A percentile compares a stretch with the other conserved stretches of the same genome.
These are phyloP conservation scores for Pholis gunnellus DNA, from an alignment of 2,113 vertebrate species.

Conservation along the genomic window DNA sequence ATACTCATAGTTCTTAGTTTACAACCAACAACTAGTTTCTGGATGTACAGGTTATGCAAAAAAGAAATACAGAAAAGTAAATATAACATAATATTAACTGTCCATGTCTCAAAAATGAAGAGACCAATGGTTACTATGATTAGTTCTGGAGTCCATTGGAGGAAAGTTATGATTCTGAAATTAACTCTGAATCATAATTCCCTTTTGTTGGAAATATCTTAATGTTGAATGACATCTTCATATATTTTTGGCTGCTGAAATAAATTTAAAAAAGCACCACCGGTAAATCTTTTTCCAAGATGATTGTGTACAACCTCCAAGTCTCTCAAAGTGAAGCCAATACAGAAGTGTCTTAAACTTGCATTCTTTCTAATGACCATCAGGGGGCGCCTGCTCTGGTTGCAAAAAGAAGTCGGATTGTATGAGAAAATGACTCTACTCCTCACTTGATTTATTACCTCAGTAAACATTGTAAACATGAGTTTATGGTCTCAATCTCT, in stretches of 20 bases:
- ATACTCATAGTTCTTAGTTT: background rate
- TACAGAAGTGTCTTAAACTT: background rate
- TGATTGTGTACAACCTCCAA: too few species aligned
- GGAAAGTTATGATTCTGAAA: too few species aligned
- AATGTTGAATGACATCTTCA: background rate
- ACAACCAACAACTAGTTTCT: background rate
- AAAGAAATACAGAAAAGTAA: background rate
- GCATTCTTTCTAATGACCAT: background rate
- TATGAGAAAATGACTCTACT: background rate
- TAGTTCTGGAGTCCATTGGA: too few species aligned
- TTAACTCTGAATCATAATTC: too few species aligned
- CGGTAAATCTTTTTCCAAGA: too few species aligned
- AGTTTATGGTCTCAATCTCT: background rate
- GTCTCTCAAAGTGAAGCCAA: too few species aligned
- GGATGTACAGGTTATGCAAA: background rate
- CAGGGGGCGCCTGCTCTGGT: background rate
- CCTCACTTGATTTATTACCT: background rate
- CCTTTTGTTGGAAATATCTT: background rate
- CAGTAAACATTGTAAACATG: background rate
- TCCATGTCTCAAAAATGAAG: background rate
- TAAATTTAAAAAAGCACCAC: too few species aligned
- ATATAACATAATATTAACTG: too few species aligned
- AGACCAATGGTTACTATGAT: background rate
- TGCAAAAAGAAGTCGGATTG: background rate
- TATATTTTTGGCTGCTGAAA: background rate